A percentile compares a stretch with the other conserved stretches of the same genome.
phyloP scores from a whole-genome alignment of 2,888 invertebrate species.

The Gisinianus flammeolus region DNA sequence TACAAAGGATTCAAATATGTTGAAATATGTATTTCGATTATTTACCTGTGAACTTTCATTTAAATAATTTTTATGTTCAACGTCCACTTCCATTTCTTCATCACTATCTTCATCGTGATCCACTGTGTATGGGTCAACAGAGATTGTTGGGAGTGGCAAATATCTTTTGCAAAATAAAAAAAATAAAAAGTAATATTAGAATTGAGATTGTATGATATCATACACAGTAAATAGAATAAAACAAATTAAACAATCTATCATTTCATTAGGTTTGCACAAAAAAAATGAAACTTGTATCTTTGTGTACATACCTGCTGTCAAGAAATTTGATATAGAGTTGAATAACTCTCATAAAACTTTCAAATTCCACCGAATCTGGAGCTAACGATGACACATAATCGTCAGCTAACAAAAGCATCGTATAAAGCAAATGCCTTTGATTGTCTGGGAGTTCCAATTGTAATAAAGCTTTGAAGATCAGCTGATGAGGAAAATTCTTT shows the following conservation, averaged over 20 bases:
- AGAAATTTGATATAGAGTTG: constrained; percentile 23
- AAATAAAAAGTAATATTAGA: too few relatives aligned
- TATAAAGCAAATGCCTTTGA: constrained; percentile 28
- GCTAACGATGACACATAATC: constrained; percentile 29
- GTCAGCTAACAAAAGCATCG: neutral
- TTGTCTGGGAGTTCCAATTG: constrained; percentile 22
- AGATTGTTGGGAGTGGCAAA: neutral
- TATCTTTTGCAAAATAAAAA: neutral
- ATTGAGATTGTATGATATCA: neutral
- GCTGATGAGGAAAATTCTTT: constrained; percentile 26
- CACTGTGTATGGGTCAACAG: neutral
- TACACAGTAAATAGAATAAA: too few relatives aligned
- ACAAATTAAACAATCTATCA: too few relatives aligned
- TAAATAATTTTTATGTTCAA: constrained; percentile 8
- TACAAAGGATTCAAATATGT: too few relatives aligned
- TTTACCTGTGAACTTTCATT: neutral
- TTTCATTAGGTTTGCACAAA: too few relatives aligned
- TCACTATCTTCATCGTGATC: constrained; percentile 24
- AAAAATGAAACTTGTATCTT: too few relatives aligned
- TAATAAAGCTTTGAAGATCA: constrained; percentile 22
- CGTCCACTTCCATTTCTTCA: constrained; percentile 35
- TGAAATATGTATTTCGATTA: neutral
- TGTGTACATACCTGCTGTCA: constrained; percentile 27
- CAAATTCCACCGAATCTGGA: constrained; percentile 13
- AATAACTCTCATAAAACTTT: constrained; percentile 29